Evolutionary conservation across 1,140 invertebrate species (phyloP).

Genomic region (Lepidurus apus): DNA sequence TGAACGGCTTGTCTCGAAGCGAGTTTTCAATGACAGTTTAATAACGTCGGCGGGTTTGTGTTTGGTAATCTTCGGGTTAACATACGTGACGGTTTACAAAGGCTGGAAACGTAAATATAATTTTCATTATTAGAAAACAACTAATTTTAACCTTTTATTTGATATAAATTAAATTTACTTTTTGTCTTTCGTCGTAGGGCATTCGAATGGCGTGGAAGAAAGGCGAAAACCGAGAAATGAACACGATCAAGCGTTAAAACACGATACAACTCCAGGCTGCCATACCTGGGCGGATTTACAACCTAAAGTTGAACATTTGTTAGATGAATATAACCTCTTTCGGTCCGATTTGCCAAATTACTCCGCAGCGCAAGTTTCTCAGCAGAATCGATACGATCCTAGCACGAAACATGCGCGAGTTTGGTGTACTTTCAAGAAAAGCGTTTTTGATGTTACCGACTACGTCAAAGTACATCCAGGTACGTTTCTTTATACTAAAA

Average conservation of each 20-base stretch:
- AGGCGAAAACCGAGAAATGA: no score
- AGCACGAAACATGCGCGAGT: slow-evolving; percentile 39
- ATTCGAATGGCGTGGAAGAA: no score
- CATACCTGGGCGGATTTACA: not conserved
- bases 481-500: not conserved
- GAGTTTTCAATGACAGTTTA: not conserved
- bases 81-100: not conserved
- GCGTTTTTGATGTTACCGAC: slow-evolving; percentile 56
- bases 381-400: slow-evolving; percentile 47
- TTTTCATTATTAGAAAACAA: no score
- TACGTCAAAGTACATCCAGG: slow-evolving; percentile 51
- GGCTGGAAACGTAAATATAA: not conserved
- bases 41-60: not conserved
- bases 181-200: no score
- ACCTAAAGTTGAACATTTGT: not conserved
- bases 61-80: not conserved
- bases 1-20: not conserved
- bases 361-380: slow-evolving; percentile 46
- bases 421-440: slow-evolving; percentile 53
- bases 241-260: not conserved
- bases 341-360: slow-evolving; percentile 45
- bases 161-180: no score
- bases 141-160: no score
- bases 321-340: not conserved
- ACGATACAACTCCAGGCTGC: not conserved